A percentile compares a stretch with the other conserved stretches of the same genome.
Evolutionary conservation across 2,888 invertebrate genomes (phyloP).

Genomic region (Rugalucina vietnamica): DNA sequence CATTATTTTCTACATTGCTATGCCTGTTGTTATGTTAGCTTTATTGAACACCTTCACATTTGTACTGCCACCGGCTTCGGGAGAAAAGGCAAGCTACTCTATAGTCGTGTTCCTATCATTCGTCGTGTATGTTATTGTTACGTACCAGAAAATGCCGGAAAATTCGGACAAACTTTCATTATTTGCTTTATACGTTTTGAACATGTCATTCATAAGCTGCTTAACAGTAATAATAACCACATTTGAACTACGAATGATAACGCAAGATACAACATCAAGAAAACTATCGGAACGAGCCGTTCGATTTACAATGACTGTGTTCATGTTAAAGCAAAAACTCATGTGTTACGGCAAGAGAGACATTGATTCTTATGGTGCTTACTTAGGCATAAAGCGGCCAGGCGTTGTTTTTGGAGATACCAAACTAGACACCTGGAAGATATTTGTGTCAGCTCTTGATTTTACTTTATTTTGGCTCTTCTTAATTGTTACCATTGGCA

Average conservation of each 20-base stretch:
- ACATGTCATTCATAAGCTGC: conserved; percentile 36
- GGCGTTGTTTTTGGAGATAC: not conserved
- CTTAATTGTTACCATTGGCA: not conserved
- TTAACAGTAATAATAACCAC: conserved; percentile 42
- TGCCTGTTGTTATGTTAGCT: conserved; percentile 50
- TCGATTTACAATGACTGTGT: conserved; percentile 24
- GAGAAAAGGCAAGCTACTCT: conserved; percentile 47
- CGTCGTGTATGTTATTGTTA: conserved; percentile 55
- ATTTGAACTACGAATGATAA: conserved; percentile 42
- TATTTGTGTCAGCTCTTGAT: conserved; percentile 49
- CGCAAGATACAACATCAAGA: conserved; percentile 19
- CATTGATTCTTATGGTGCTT: not conserved
- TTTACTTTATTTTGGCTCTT: conserved; percentile 49
- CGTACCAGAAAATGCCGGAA: conserved; percentile 54
- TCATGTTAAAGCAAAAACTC: conserved; percentile 25
- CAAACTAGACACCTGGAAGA: conserved; percentile 9
- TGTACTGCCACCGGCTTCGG: conserved; percentile 39
- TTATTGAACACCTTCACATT: conserved; percentile 46
- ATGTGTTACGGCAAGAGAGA: conserved; percentile 5
- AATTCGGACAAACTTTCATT: conserved; percentile 50
- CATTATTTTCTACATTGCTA: conserved; percentile 42
- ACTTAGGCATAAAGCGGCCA: not conserved
- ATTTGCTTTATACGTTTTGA: conserved; percentile 45
- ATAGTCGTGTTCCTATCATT: conserved; percentile 56
- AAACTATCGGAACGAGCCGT: conserved; percentile 18